Evolutionary conservation across 2,888 invertebrate genomes (phyloP), one percentile per base, ranked within the genome.

Genomic region (Lycaena phlaeas): DNA sequence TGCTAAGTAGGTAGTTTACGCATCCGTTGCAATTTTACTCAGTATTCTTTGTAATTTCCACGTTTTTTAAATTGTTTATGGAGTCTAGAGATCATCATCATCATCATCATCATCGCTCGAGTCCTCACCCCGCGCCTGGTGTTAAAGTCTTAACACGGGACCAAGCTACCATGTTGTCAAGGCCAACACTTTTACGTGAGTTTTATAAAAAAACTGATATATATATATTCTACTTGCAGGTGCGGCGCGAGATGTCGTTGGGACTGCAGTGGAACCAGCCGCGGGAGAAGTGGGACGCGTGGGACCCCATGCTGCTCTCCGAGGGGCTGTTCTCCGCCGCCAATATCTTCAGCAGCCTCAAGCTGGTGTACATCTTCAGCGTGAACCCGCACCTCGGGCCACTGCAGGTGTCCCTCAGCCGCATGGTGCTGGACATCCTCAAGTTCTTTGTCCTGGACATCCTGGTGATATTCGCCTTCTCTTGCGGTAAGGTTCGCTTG

Each of bases 321-420:
- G 97, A 97, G 76, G 97, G 96, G 22, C 88, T 98, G 40, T 98
- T 98, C 84, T 98, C 98, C 10, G 97, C 98, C 11, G 98, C 98
- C 51, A 99, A 98, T 84, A 98, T 98, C 76, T 89, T 72, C 87
- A 96, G 95, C 78, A 95, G 95, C 52, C 87, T 98, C 56, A 98
- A 98, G 81, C 88, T 98, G 68, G 97, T 98, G 58, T 97, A 97
- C 87, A 97, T 97, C 77, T 97, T 97, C 85, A 97, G 97, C 55
- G 96, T 98, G 42, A 97, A 97, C 86, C 97, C 97, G 26, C 96
- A 97, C 85, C 88, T 98, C 64, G 98, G 98, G 48, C 97, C 97
- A 48, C 88, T 97, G 56, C 97, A 97, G 86, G 97, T 98, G 46
- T 97, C 97, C 1, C 87, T 98, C 45, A 97, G 97, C 38, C 87